phyloP scores from a whole-genome alignment of 2,113 vertebrate species.

The Sinocyclocheilus maitianheensis region DNA sequence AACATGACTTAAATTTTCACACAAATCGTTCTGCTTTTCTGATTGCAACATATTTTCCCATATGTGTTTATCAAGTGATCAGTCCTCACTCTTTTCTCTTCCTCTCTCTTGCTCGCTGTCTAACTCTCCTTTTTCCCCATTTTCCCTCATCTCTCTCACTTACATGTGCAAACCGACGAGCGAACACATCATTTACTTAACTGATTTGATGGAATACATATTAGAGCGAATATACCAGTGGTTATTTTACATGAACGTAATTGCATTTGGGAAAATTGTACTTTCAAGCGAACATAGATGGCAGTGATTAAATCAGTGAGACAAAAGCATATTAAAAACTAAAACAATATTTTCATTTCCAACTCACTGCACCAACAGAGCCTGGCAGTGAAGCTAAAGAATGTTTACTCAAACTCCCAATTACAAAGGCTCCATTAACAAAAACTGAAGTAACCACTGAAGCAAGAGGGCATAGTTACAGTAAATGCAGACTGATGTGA shows the following conservation, averaged over 20 bases:
- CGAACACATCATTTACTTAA: not conserved
- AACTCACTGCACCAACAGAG: conserved; percentile 10
- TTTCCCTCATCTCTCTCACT: conserved; percentile 1
- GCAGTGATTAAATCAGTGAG: conserved; percentile 27
- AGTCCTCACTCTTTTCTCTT: not conserved
- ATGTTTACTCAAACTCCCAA: conserved; percentile 14
- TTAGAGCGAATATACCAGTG: conserved; percentile 4
- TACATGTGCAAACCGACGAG: not conserved
- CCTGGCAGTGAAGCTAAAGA: not conserved
- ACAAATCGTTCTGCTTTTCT: not conserved
- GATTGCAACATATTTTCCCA: not conserved
- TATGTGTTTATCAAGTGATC: not conserved
- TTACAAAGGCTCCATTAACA: conserved; percentile 14
- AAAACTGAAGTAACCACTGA: not conserved
- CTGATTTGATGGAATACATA: conserved; percentile 9
- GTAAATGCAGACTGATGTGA: not conserved
- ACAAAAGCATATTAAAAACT: conserved; percentile 24
- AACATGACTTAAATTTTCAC: conserved; percentile 1
- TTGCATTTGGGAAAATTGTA: conserved; percentile 27
- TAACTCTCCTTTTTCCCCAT: not conserved
- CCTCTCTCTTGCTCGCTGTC: not conserved
- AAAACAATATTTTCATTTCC: conserved; percentile 35
- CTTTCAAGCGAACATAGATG: not conserved
- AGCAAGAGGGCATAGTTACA: not conserved
- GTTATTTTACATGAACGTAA: conserved; percentile 26